Conservation (phyloP, 2,888 invertebrate species). For the Crossocerus cetratus region DNA sequence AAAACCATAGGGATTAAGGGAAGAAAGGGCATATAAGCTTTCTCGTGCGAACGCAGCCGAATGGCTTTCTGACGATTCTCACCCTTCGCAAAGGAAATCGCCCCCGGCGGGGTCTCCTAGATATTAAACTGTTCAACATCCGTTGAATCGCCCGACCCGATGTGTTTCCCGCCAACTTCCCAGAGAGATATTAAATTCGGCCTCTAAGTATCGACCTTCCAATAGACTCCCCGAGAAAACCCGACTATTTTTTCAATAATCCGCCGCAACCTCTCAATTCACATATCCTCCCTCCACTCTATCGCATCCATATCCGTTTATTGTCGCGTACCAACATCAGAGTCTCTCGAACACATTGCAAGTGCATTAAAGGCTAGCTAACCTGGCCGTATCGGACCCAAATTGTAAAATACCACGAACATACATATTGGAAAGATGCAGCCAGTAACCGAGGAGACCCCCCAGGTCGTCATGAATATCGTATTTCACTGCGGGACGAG, state of each 20-base stretch:
- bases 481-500: conserved; percentile 15
- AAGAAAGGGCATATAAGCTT: conserved; percentile 38
- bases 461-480: not conserved
- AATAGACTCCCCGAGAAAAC: conserved; percentile 23
- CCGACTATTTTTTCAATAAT: not conserved
- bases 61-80: conserved; percentile 54
- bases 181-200: conserved; percentile 57
- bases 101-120: conserved; percentile 48
- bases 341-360: not conserved
- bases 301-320: not conserved
- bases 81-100: conserved; percentile 54
- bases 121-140: conserved; percentile 63
- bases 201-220: conserved; percentile 54
- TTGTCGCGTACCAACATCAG: not conserved
- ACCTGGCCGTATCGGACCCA: not conserved
- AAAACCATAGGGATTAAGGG: conserved; percentile 48
- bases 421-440: not conserved
- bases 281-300: not conserved
- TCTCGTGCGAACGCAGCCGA: conserved; percentile 53
- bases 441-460: not conserved
- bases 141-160: conserved; percentile 58
- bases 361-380: not conserved
- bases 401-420: not conserved
- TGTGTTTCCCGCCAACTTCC: conserved; percentile 55
- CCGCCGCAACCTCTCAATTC: not conserved